Conservation (phyloP, 2,113 vertebrate species). For the Oreotrochilus melanogaster region DNA sequence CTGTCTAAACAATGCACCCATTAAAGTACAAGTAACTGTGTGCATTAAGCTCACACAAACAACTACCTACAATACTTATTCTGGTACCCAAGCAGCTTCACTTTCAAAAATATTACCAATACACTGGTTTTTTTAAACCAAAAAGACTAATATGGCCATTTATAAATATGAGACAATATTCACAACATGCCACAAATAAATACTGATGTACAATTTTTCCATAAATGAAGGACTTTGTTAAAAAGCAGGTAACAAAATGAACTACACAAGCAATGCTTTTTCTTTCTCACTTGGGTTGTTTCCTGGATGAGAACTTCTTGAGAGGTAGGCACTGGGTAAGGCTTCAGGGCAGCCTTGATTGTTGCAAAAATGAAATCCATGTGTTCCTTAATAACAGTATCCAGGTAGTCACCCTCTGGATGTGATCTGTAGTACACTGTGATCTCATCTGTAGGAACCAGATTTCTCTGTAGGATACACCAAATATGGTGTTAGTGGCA, state of each 20-base stretch:
- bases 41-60: neutral
- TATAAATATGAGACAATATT: neutral
- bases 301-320: constrained; percentile 90
- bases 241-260: neutral
- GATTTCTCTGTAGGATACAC: constrained; percentile 80
- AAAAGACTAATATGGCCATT: neutral
- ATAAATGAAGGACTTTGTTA: neutral
- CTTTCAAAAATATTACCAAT: neutral
- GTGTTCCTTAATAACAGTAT: constrained; percentile 88
- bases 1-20: neutral
- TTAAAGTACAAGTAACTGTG: neutral
- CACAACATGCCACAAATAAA: neutral
- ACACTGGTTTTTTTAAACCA: neutral
- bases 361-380: constrained; percentile 93
- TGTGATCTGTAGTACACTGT: constrained; percentile 86
- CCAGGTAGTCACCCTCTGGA: constrained; percentile 88
- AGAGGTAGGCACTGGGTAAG: constrained; percentile 84
- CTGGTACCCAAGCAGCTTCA: neutral
- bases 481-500: neutral
- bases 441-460: constrained; percentile 95
- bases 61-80: neutral
- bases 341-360: constrained; percentile 88
- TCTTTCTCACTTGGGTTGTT: constrained; percentile 85
- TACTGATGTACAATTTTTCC: neutral
- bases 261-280: neutral